These are phyloP conservation scores for Lithophane socia DNA, from an alignment of 2,888 invertebrate species.

Conservation along the genomic window DNA sequence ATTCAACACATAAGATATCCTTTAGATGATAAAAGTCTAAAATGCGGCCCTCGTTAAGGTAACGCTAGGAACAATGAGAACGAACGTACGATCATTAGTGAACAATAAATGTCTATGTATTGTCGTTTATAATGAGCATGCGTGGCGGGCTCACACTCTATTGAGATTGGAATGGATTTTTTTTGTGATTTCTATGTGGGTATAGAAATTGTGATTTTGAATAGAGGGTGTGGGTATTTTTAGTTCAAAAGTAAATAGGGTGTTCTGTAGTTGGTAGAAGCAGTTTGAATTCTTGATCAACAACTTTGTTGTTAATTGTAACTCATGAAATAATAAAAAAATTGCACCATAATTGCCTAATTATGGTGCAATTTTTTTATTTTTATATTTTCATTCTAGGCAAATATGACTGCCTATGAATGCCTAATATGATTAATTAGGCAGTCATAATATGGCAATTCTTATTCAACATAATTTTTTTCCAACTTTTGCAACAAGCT, in stretches of 20 bases:
- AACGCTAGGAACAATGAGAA: constrained; percentile 43
- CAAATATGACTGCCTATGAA: too few relatives aligned
- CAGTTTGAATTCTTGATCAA: too few relatives aligned
- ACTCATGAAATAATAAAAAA: too few relatives aligned
- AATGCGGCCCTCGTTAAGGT: constrained; percentile 51
- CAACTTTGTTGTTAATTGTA: too few relatives aligned
- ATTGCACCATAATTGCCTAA: too few relatives aligned
- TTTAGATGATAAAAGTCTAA: constrained; percentile 34
- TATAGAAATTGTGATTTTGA: constrained; percentile 1
- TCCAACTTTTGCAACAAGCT: too few relatives aligned
- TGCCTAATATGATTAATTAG: too few relatives aligned
- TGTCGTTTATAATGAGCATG: constrained; percentile 61
- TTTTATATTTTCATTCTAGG: too few relatives aligned
- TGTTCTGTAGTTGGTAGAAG: too few relatives aligned
- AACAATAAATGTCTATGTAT: constrained; percentile 62
- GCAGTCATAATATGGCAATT: too few relatives aligned
- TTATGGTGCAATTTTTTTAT: too few relatives aligned
- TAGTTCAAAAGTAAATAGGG: background rate
- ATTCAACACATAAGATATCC: constrained; percentile 41
- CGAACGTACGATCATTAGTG: constrained; percentile 58
- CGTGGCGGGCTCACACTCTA: constrained; percentile 30
- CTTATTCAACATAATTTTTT: background rate
- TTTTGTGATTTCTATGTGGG: constrained; percentile 29
- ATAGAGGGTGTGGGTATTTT: background rate
- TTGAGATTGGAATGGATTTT: constrained; percentile 27